Percentiles rank a stretch among this genome's conserved stretches.
Evolutionary conservation across 1,140 invertebrate species (phyloP).

Genomic region (Pseudomyrmex concolor): DNA sequence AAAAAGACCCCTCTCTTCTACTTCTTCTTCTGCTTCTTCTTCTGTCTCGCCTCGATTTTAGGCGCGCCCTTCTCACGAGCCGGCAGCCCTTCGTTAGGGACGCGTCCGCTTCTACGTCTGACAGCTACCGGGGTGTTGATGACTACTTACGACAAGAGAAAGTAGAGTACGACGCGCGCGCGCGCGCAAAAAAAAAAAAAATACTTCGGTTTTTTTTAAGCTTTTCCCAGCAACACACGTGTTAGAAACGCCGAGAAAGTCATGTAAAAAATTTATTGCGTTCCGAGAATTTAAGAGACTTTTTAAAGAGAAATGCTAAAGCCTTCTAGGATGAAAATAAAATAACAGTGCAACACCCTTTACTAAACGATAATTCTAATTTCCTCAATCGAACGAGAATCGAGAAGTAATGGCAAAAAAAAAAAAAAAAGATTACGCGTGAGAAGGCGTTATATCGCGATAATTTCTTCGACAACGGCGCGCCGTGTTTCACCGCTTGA

Average conservation of each 20-base stretch:
- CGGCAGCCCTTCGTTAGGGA: conserved; percentile 41
- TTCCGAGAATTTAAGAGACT: too few species aligned
- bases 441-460: not conserved
- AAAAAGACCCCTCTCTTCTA: conserved; percentile 42
- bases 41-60: conserved; percentile 28
- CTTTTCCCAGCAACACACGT: not conserved
- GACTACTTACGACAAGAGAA: conserved; percentile 29
- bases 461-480: conserved; percentile 30
- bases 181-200: not conserved
- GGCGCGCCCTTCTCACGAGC: conserved; percentile 36
- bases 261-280: too few species aligned
- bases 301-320: too few species aligned
- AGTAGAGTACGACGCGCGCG: not conserved
- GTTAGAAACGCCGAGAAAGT: not conserved
- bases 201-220: not conserved
- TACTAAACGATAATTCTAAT: not conserved
- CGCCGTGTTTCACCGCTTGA: conserved; percentile 26
- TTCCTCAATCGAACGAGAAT: not conserved
- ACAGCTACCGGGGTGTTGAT: conserved; percentile 32
- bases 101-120: conserved; percentile 9
- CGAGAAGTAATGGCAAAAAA: not conserved
- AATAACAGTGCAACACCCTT: too few species aligned
- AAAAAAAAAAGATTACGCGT: conserved; percentile 1
- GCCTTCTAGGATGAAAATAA: too few species aligned
- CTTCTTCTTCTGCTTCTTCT: too few species aligned